A percentile compares a stretch with the other conserved stretches of the same genome.
Conservation (phyloP, 2,113 vertebrate species). For the Dasyprocta punctata region DNA sequence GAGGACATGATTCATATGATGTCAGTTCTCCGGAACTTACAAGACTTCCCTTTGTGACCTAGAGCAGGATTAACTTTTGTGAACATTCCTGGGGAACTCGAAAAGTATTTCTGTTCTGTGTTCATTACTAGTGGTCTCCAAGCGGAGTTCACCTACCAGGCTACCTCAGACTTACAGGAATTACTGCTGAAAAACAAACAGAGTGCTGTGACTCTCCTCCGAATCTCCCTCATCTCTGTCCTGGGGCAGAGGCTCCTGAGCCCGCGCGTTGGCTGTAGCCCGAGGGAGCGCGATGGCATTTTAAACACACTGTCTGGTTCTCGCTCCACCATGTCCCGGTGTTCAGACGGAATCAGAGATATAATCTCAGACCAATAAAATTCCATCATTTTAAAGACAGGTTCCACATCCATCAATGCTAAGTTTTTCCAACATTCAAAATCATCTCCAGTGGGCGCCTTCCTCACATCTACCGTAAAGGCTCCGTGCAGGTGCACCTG, state of each 20-base stretch:
- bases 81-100: background rate
- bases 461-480: background rate
- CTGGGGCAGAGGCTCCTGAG: background rate
- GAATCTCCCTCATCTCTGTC: background rate
- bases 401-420: background rate
- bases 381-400: background rate
- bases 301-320: background rate
- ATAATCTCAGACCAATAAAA: background rate
- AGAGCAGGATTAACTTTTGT: background rate
- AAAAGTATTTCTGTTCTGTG: background rate
- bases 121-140: background rate
- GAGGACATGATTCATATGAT: background rate
- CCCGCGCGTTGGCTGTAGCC: background rate
- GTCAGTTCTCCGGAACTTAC: background rate
- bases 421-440: background rate
- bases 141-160: background rate
- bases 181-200: slow-evolving; percentile 40
- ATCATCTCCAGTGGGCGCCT: background rate
- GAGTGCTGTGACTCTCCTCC: background rate
- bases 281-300: background rate
- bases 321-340: background rate
- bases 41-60: background rate
- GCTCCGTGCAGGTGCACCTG: background rate
- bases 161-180: background rate
- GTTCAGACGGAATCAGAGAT: background rate